Evolutionary conservation across 1,140 invertebrate genomes (phyloP).

Genomic region (Calosoma granatense): DNA sequence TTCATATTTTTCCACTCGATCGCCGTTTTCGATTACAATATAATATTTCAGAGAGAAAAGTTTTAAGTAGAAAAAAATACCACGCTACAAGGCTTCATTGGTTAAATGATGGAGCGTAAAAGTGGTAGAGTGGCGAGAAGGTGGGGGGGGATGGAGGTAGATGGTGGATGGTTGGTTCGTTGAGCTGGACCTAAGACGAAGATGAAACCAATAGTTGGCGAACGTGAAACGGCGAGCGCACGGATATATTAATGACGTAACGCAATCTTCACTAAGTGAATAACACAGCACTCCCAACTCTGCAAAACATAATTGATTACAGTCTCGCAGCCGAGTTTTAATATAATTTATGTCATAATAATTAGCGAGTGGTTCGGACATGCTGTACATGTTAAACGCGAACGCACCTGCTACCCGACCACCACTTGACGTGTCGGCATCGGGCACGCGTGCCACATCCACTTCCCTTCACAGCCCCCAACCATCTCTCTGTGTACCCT

Average conservation of each 20-base stretch:
- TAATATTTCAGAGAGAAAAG: neutral
- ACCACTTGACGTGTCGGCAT: slow-evolving; percentile 24
- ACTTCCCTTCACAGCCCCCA: slow-evolving; percentile 14
- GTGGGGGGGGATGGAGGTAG: too few relatives aligned
- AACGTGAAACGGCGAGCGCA: neutral
- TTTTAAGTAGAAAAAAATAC: neutral
- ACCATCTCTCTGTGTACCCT: slow-evolving; percentile 12
- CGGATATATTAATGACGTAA: slow-evolving; percentile 1
- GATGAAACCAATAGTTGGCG: neutral
- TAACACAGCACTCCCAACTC: slow-evolving; percentile 5
- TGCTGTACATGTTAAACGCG: slow-evolving; percentile 14
- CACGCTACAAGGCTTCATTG: neutral
- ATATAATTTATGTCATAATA: slow-evolving; percentile 31
- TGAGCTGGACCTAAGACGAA: too few relatives aligned
- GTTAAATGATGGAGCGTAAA: slow-evolving; percentile 6
- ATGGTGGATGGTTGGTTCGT: too few relatives aligned
- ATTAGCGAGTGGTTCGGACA: slow-evolving; percentile 28
- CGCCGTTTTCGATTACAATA: neutral
- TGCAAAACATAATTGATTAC: slow-evolving; percentile 26
- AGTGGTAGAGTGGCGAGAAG: neutral
- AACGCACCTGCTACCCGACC: slow-evolving; percentile 25
- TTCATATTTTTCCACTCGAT: too few relatives aligned
- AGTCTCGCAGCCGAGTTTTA: slow-evolving; percentile 22
- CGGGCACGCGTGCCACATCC: neutral
- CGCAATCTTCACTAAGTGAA: slow-evolving; percentile 7